Evolutionary conservation across 2,888 invertebrate genomes (phyloP).

Genomic region (Trissolcus japonicus): DNA sequence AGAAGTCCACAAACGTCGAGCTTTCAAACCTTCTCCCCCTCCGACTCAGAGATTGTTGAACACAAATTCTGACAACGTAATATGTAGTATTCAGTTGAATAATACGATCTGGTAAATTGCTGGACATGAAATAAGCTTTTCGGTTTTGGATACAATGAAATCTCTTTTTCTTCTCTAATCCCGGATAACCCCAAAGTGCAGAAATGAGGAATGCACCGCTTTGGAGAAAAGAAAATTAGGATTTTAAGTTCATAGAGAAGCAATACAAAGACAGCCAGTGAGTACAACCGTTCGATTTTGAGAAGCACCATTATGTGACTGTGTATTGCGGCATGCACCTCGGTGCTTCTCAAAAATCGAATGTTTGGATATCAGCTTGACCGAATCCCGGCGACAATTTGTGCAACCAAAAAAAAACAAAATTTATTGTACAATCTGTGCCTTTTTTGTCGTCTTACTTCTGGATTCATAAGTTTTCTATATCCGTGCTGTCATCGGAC

Average conservation of each 20-base stretch:
- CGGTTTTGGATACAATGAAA: slow-evolving; percentile 1
- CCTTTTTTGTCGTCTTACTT: no score
- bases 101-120: slow-evolving; percentile 8
- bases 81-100: slow-evolving; percentile 2
- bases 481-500: slow-evolving; percentile 19
- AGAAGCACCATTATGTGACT: slow-evolving; percentile 15
- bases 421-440: no score
- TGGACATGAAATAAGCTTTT: slow-evolving; percentile 17
- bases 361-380: no score
- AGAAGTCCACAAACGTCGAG: no score
- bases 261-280: slow-evolving; percentile 13
- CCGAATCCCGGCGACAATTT: no score
- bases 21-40: no score
- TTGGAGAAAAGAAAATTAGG: slow-evolving; percentile 10
- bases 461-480: no score
- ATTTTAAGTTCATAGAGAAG: slow-evolving; percentile 25
- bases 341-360: no score
- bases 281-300: slow-evolving; percentile 22
- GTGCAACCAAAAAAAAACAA: no score
- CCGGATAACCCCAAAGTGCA: slow-evolving; percentile 13
- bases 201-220: slow-evolving; percentile 19
- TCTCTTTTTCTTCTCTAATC: slow-evolving; percentile 6
- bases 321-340: not conserved
- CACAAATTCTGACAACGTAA: no score
- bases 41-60: no score